A percentile compares a stretch with the other conserved stretches of the same genome.
phyloP scores from a whole-genome alignment of 2,888 invertebrate genomes.

The Kuschelorhynchus macadamiae region DNA sequence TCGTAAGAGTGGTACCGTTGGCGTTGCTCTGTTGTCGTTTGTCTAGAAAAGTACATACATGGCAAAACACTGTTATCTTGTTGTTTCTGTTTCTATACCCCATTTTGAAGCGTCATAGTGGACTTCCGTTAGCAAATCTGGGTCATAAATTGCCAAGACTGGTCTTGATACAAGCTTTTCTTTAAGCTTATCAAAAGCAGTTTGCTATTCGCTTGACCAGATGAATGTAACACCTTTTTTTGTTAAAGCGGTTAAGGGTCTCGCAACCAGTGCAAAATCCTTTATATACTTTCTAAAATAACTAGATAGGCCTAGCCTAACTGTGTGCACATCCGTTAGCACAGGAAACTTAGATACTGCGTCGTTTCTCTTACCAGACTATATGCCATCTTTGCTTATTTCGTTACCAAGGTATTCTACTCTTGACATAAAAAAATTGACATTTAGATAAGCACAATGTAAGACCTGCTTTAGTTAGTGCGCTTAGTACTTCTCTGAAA shows the following conservation, averaged over 20 bases:
- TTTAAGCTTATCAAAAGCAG: conserved; percentile 39
- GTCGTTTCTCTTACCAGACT: conserved; percentile 40
- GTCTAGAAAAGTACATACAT: conserved; percentile 36
- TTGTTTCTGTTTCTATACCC: conserved; percentile 47
- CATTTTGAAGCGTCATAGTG: conserved; percentile 50
- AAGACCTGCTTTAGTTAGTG: not conserved
- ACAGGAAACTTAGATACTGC: conserved; percentile 57
- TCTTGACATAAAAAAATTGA: not conserved
- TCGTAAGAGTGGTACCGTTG: conserved; percentile 31
- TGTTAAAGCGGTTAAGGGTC: conserved; percentile 53
- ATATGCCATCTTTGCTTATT: conserved; percentile 35
- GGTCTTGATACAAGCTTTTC: conserved; percentile 41
- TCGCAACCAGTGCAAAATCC: conserved; percentile 52
- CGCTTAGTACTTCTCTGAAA: not conserved
- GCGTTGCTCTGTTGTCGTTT: conserved; percentile 27
- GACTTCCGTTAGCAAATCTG: conserved; percentile 48
- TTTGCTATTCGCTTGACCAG: conserved; percentile 32
- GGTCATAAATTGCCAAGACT: conserved; percentile 53
- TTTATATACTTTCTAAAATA: conserved; percentile 49
- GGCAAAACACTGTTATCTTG: conserved; percentile 26
- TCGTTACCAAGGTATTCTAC: conserved; percentile 40
- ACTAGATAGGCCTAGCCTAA: conserved; percentile 50
- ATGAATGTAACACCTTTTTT: conserved; percentile 47
- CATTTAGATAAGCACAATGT: not conserved
- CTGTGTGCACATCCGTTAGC: conserved; percentile 51